Base-by-base conservation (phyloP, 2,113 vertebrate species). In the Furnarius figulus region DNA sequence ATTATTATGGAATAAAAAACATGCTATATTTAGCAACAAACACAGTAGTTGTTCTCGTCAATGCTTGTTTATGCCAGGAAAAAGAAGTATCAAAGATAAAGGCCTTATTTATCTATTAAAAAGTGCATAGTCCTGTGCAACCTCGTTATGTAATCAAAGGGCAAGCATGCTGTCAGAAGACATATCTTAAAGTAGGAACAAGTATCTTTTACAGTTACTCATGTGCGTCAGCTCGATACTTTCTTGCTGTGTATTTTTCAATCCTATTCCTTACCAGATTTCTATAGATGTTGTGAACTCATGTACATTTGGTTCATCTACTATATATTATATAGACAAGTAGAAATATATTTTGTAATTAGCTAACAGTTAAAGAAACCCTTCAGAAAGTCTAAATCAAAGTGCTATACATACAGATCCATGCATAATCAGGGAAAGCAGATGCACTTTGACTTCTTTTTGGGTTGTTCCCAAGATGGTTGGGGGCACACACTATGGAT, bases 191-290 rank as follows among this genome's bases (percentile, higher is more conserved):
- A 35, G 53, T 19, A 88, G 46, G 20, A 50, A 27, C 5, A 50
- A 53, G 5, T 35, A 7, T 42, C 37, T 84, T 84, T 74, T 52
- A 71, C 11, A 70, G 53, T 10, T 77, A 6, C 49, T 80, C 14
- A 25, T 0, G 0, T 56, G 20, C 4, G 1, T 53, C n/a, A 75
- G 35, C 18, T 67, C 12, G 6, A 33, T 89, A 66, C 7, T n/a
- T 86, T 44, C 59, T 55, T 71, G 46, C n/a, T 27, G 14, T 9
- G 5, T 52, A 47, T 40, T 90, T 89, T 78, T 74, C 50, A 84
- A 18, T 52, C 23, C 8, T 77, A 5, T 63, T 88, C 52, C 19
- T 87, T 72, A 56, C 24, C 52, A 74, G 68, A 77, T 63, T 59
- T 33, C 35, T 50, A 30, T 15, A 40, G 2, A 25, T 67, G 74